Percentiles rank a stretch among this genome's conserved stretches.
Conservation (phyloP, 2,888 invertebrate genomes). For the Myathropa florea region DNA sequence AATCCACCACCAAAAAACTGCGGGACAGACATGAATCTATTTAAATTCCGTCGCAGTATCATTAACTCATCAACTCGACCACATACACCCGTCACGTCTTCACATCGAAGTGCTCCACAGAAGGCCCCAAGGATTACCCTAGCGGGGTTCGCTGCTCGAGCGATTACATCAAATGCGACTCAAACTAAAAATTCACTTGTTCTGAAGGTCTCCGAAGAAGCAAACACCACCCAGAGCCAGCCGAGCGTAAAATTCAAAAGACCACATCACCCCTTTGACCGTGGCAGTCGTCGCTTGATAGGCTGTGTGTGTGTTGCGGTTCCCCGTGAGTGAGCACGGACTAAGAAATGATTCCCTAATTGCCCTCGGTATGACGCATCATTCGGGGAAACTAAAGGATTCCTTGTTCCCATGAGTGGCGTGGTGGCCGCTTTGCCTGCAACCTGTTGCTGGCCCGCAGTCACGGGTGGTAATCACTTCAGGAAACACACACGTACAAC, state of each 20-base stretch:
- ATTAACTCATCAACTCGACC: not conserved
- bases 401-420: slow-evolving; percentile 9
- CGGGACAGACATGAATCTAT: not conserved
- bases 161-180: not conserved
- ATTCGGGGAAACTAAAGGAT: slow-evolving; percentile 48
- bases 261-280: slow-evolving; percentile 17
- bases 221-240: not conserved
- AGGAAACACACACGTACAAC: not conserved
- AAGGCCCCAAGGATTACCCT: not conserved
- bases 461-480: not conserved
- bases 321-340: slow-evolving; percentile 53
- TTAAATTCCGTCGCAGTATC: not conserved
- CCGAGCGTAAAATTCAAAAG: not conserved
- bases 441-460: not conserved
- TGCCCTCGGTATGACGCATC: slow-evolving; percentile 58
- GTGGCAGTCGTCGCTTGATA: not conserved
- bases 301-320: slow-evolving; percentile 15
- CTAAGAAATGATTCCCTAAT: slow-evolving; percentile 61
- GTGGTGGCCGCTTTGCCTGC: not conserved
- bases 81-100: not conserved
- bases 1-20: not conserved
- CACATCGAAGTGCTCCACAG: not conserved
- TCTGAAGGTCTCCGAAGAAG: not conserved
- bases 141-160: no score
- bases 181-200: not conserved